These are phyloP conservation scores for Megaptera novaeangliae DNA, from an alignment of 2,113 vertebrate genomes.

Conservation along the genomic window DNA sequence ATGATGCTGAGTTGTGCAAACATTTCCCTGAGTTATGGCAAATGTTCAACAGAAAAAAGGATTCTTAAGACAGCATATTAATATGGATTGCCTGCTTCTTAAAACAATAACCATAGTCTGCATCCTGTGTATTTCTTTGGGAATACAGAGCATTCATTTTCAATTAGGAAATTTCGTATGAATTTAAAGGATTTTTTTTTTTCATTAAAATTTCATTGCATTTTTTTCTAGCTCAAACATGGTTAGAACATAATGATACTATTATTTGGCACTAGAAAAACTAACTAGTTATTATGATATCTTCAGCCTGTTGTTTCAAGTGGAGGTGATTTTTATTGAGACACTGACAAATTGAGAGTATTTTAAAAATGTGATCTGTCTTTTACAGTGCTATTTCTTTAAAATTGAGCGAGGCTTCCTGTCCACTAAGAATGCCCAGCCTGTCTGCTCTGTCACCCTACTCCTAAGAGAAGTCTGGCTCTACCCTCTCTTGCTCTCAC, in stretches of 20 bases:
- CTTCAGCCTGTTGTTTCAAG: conserved; percentile 2
- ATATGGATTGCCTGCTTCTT: conserved; percentile 4
- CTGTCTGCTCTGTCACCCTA: background rate
- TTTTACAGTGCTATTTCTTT: conserved; percentile 30
- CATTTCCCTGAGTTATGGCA: conserved; percentile 26
- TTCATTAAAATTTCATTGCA: conserved; percentile 43
- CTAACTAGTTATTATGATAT: background rate
- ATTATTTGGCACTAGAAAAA: conserved; percentile 29
- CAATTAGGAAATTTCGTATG: conserved; percentile 43
- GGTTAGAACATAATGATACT: background rate
- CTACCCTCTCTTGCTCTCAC: background rate
- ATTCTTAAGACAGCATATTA: conserved; percentile 21
- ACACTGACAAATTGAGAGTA: background rate
- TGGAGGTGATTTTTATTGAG: background rate
- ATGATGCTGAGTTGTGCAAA: conserved; percentile 19
- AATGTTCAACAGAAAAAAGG: conserved; percentile 29
- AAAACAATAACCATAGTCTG: conserved; percentile 30
- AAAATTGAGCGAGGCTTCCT: background rate
- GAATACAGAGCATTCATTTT: conserved; percentile 39
- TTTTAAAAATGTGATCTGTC: background rate
- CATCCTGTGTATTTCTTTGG: conserved; percentile 28
- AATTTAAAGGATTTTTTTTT: conserved; percentile 36
- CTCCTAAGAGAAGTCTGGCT: background rate
- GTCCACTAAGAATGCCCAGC: background rate
- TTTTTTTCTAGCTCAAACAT: conserved; percentile 37